Evolutionary conservation across 2,888 invertebrate species (phyloP).

Genomic region (Labia minor): DNA sequence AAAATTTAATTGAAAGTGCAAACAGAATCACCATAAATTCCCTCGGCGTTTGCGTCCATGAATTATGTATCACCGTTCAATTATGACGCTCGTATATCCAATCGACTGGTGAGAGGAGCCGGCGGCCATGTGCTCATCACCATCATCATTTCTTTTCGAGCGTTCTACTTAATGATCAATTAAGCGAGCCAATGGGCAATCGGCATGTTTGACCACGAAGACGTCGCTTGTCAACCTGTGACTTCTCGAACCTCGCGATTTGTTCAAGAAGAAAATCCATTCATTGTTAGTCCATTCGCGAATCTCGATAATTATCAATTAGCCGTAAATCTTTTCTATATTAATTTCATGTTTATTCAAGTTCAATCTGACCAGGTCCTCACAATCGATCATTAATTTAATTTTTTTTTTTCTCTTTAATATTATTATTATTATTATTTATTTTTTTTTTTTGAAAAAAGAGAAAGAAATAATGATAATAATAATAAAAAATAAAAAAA

Average conservation of each 20-base stretch:
- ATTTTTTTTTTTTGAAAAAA: too few species aligned
- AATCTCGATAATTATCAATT: conserved; percentile 5
- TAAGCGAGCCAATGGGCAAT: not conserved
- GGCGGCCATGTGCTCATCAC: not conserved
- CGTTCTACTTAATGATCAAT: conserved; percentile 8
- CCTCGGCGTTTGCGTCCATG: not conserved
- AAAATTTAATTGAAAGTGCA: conserved; percentile 13
- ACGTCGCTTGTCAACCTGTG: not conserved
- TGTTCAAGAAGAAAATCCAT: not conserved
- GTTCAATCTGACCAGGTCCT: conserved; percentile 1
- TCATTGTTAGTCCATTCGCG: not conserved
- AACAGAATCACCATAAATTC: conserved; percentile 1
- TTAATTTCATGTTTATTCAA: not conserved
- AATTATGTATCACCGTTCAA: conserved; percentile 5
- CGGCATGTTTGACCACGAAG: too few species aligned
- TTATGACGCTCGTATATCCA: not conserved
- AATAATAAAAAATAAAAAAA: not conserved
- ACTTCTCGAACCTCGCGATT: not conserved
- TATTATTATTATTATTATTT: too few species aligned
- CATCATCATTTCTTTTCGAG: not conserved
- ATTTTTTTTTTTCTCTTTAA: too few species aligned
- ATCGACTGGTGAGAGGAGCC: not conserved
- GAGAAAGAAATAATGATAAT: too few species aligned
- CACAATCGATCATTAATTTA: not conserved
- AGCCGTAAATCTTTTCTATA: not conserved